A percentile compares a stretch with the other conserved stretches of the same genome.
phyloP scores from a whole-genome alignment of 2,113 vertebrate genomes.

The Mastomys coucha region DNA sequence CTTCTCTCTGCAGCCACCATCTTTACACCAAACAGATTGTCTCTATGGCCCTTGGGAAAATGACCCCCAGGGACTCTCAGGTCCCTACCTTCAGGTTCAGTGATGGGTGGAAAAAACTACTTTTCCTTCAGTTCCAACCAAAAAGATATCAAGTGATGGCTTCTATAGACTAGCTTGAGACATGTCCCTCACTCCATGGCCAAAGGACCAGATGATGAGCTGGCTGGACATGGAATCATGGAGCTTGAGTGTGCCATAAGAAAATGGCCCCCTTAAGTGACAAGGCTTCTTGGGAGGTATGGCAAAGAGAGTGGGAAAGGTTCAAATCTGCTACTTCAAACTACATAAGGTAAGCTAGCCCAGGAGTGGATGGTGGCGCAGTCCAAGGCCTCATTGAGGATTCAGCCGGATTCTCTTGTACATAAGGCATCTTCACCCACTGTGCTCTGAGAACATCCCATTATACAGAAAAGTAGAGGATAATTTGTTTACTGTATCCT shows the following conservation, averaged over 20 bases:
- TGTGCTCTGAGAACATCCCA: neutral
- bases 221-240: neutral
- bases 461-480: neutral
- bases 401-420: neutral
- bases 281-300: neutral
- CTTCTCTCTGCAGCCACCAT: neutral
- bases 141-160: neutral
- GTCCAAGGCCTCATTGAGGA: neutral
- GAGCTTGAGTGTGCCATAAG: no score
- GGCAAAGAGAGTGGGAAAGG: neutral
- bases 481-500: neutral
- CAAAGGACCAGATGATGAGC: neutral
- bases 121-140: neutral
- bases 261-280: neutral
- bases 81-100: neutral
- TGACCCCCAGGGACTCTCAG: neutral
- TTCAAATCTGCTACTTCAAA: neutral
- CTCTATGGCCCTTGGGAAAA: neutral
- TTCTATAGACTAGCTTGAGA: neutral
- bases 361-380: neutral
- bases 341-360: no score
- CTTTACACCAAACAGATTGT: neutral
- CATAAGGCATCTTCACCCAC: neutral
- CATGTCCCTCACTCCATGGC: neutral
- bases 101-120: neutral